Evolutionary conservation across 2,113 vertebrate species (phyloP), one percentile per base, ranked within the genome.

Genomic region (Ivindomyrus marchei): DNA sequence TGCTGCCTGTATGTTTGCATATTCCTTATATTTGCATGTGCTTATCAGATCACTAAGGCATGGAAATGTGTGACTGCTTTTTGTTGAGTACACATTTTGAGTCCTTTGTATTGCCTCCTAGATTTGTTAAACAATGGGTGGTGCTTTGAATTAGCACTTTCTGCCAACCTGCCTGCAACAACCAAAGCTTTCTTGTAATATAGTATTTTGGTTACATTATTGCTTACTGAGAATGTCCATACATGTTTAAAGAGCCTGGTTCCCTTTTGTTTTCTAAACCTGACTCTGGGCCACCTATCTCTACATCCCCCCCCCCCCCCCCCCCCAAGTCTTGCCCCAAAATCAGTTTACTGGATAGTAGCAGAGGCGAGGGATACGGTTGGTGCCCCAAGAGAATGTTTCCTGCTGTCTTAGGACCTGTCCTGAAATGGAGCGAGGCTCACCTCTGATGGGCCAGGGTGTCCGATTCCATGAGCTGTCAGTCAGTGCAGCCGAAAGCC

Each of bases 381-480:
- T 39, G 88, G 88, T 88, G 88, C 56, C 89, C 88, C 91, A 91
- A 91, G 93, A 91, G 94, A 95, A 94, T 94, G 94, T 93, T 95
- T 93, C 93, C 87, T 17, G 36, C 90, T 91, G 91, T 92, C 80
- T 92, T 89, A 88, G 49, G 27, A 42, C 58, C 70, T 46, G 90
- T 94, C 92, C 92, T 87, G 91, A 95, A 93, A 94, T 89, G 89
- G 93, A 94, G 91, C 93, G 94, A 91, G 89, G 91, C 91, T 85
- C 91, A 90, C 93, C 93, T 92, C 94, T 90, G 92, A 93, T 93
- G 93, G 92, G 89, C 91, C 86, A 1, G 93, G 93, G 95, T 96
- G 93, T 96, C 93, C 84, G 83, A 92, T 96, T 95, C 93, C 94
- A 92, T 90, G 49, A 91, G 92, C 94, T 94, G 95, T 94, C 95